Evolutionary conservation across 2,797 vertebrate genomes (phyloP), one percentile per base, ranked within the genome.

Genomic region (Sebastes vulpes): DNA sequence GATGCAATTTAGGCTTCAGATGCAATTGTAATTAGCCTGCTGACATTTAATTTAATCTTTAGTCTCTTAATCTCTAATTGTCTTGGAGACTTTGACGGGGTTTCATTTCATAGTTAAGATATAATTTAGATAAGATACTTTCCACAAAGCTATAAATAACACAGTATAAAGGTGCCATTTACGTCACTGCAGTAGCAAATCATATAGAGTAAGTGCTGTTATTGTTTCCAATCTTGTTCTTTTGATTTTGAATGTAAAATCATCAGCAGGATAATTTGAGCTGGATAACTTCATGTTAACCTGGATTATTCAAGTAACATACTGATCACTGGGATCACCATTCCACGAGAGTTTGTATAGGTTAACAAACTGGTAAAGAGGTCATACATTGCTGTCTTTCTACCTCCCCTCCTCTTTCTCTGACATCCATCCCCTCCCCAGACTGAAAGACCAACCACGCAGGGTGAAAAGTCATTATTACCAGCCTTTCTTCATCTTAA

Each of bases 401-500:
- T 57, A 42, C 21, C 52, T 29, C n/a, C 11, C 7, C 50, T 4
- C 50, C 5, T 35, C 9, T 26, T 4, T 28, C 12, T 28, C 68
- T 70, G 53, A 66, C 79, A 77, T 82, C 18, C 28, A 71, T 77
- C 78, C 85, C 58, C 25, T 81, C 28, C 52, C 12, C 38, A 76
- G 60, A 83, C 48, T 42, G 23, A 80, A 46, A 77, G 67, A 84
- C 53, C 71, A 64, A 73, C 64, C 48, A 66, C 86, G 38, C 65
- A 78, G 63, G 26, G 9, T 1, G 4, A 82, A 90, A 89, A 87
- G 74, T 80, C 70, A 89, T 93, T 93, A 92, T 81, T 79, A 53
- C 53, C 64, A 82, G 60, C 66, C 70, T 86, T 88, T 90, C 61
- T 86, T 94, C 89, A 91, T 90, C 81, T 83, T 85, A 84, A 85